Conservation (phyloP, 2,797 vertebrate species). For the Tapirus indicus region DNA sequence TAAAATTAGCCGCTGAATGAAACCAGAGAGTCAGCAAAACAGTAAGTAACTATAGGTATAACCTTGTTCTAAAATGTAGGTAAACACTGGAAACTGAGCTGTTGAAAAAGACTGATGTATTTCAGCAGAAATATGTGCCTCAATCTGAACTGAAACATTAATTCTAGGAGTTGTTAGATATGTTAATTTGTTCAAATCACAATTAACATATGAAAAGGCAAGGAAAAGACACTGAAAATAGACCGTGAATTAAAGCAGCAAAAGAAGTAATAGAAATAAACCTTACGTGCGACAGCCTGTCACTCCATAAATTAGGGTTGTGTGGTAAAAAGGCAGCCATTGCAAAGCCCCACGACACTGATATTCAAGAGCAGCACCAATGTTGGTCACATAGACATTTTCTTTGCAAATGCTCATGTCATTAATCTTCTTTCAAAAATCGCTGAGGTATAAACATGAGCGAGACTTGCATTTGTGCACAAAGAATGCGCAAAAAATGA, state of each 20-base stretch:
- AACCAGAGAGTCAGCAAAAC: neutral
- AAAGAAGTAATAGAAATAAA: constrained; percentile 75
- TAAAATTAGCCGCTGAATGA: neutral
- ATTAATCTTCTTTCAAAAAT: constrained; percentile 75
- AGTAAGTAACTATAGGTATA: neutral
- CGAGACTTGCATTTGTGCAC: neutral
- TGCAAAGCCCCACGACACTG: constrained; percentile 44
- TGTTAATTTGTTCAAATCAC: constrained; percentile 71
- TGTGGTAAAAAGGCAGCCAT: neutral
- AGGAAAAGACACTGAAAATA: constrained; percentile 68
- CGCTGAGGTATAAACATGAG: constrained; percentile 10
- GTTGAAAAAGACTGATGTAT: neutral
- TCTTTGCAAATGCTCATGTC: constrained; percentile 59
- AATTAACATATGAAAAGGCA: constrained; percentile 81
- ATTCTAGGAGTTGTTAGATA: constrained; percentile 75
- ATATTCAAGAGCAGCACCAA: neutral
- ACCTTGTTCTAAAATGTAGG: neutral
- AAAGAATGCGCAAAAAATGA: neutral
- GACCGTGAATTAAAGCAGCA: constrained; percentile 68
- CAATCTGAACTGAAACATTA: constrained; percentile 65
- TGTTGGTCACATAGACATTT: constrained; percentile 57
- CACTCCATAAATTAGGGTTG: constrained; percentile 44
- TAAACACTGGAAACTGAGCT: neutral
- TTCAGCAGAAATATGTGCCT: constrained; percentile 29
- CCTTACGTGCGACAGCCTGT: constrained; percentile 69